Percentiles rank a stretch among this genome's conserved stretches.
Evolutionary conservation across 2,797 vertebrate species (phyloP).

Genomic region (Pangasius krempfi): DNA sequence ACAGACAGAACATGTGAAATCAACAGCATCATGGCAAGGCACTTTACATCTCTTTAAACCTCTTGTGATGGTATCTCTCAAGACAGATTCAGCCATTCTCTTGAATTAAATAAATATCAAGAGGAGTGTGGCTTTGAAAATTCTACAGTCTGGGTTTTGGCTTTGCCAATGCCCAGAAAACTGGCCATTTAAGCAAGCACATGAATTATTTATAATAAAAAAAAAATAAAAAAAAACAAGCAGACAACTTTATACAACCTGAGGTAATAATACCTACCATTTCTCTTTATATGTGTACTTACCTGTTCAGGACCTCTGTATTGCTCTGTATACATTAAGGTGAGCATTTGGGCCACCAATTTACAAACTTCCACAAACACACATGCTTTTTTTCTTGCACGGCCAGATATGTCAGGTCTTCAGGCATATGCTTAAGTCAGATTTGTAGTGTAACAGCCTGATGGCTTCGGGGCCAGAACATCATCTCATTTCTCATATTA

Average conservation of each 20-base stretch:
- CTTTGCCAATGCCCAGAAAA: slow-evolving; percentile 31
- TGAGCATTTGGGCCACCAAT: background rate
- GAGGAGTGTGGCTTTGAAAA: background rate
- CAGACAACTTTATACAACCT: slow-evolving; percentile 33
- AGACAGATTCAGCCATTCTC: background rate
- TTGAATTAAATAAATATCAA: background rate
- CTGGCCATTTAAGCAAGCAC: background rate
- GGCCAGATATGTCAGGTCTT: slow-evolving; percentile 19
- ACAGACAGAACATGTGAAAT: slow-evolving; percentile 20
- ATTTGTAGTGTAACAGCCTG: slow-evolving; percentile 29
- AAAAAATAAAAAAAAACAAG: background rate
- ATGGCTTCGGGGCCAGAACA: slow-evolving; percentile 28
- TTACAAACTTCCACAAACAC: slow-evolving; percentile 29
- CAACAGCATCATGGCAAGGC: slow-evolving; percentile 50
- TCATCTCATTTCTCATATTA: slow-evolving; percentile 33
- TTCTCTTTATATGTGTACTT: slow-evolving; percentile 60
- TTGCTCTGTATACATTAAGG: slow-evolving; percentile 47
- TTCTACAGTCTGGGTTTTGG: background rate
- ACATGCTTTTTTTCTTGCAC: slow-evolving; percentile 30
- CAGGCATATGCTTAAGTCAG: slow-evolving; percentile 23
- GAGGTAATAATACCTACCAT: slow-evolving; percentile 67
- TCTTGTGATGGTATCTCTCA: background rate
- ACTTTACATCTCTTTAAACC: slow-evolving; percentile 12
- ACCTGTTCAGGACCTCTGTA: slow-evolving; percentile 66
- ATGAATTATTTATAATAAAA: background rate